phyloP scores from a whole-genome alignment of 1,140 invertebrate species.

The Meloidogyne chitwoodi region DNA sequence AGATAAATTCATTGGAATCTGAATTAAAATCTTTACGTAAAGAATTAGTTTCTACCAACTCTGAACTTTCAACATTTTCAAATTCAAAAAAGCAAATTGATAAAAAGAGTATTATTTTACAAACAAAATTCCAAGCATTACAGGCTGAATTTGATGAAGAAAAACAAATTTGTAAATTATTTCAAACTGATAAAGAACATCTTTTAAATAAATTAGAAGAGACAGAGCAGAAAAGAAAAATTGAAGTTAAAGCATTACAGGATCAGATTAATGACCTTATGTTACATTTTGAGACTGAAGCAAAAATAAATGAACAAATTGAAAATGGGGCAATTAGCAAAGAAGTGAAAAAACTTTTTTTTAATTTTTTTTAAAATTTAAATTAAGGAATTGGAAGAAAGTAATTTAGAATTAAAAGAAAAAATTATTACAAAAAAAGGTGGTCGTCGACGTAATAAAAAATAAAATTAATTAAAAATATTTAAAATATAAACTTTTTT shows the following conservation, averaged over 20 bases:
- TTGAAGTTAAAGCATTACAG: conserved; percentile 75
- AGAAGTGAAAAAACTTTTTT: conserved; percentile 16
- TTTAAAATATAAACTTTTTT: too few species aligned
- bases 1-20: conserved; percentile 26
- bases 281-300: conserved; percentile 85
- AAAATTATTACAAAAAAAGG: background rate
- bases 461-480: background rate
- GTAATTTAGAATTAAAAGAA: conserved; percentile 2
- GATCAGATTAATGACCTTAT: conserved; percentile 90
- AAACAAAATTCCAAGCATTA: conserved; percentile 67
- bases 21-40: conserved; percentile 25
- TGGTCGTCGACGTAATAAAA: conserved; percentile 2
- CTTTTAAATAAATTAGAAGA: conserved; percentile 71
- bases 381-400: conserved; percentile 4
- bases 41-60: conserved; percentile 18
- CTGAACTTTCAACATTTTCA: conserved; percentile 37
- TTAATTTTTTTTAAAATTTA: background rate
- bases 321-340: conserved; percentile 18
- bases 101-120: conserved; percentile 62
- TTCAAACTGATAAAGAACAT: conserved; percentile 73
- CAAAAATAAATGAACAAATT: conserved; percentile 37
- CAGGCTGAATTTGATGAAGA: conserved; percentile 74
- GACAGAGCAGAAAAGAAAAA: conserved; percentile 32
- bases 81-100: conserved; percentile 58
- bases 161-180: conserved; percentile 71